These are phyloP conservation scores for Spinus pinus DNA, from an alignment of 2,797 vertebrate species.

Conservation along the genomic window DNA sequence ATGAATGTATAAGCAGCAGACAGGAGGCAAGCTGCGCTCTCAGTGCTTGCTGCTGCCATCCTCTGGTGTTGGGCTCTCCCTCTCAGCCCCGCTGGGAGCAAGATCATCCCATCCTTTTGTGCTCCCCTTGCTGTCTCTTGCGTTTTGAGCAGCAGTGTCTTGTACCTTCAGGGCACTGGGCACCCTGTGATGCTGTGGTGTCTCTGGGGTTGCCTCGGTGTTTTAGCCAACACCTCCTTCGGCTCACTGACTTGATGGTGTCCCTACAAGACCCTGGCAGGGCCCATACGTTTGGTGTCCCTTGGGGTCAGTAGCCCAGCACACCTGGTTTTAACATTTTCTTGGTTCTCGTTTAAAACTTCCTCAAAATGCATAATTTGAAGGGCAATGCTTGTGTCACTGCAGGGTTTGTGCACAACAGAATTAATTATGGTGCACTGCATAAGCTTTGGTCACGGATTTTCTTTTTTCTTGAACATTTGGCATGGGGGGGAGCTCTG, in stretches of 20 bases:
- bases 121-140: background rate
- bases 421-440: background rate
- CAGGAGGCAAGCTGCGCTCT: background rate
- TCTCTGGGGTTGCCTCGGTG: background rate
- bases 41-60: background rate
- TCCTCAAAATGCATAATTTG: background rate
- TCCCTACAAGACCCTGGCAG: background rate
- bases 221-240: background rate
- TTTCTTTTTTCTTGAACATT: background rate
- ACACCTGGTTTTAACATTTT: background rate
- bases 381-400: background rate
- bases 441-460: fast-evolving
- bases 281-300: fast-evolving
- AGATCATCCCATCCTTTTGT: background rate
- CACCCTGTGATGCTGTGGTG: fast-evolving
- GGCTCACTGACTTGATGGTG: background rate
- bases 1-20: background rate
- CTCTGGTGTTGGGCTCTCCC: background rate
- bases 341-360: background rate
- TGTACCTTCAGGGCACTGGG: background rate
- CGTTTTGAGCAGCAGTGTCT: background rate
- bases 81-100: no score
- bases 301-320: background rate
- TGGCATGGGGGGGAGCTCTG: background rate
- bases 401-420: background rate